Evolutionary conservation across 2,797 vertebrate genomes (phyloP).

Genomic region (Falco columbarius): DNA sequence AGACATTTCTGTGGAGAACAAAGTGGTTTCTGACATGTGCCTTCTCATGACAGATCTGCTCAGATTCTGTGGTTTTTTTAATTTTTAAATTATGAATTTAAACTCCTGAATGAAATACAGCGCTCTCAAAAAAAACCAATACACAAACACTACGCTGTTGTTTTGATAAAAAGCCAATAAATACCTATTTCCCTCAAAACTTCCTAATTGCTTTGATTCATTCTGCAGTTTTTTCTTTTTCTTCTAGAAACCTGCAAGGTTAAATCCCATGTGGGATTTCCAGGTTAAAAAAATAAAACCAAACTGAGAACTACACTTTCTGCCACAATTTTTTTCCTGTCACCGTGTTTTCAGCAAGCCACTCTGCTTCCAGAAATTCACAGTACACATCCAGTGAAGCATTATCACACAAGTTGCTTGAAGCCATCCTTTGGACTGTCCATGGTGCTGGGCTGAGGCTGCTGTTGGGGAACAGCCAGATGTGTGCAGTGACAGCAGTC

Average conservation of each 20-base stretch:
- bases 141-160: neutral
- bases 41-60: neutral
- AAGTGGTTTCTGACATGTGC: neutral
- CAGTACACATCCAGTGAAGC: neutral
- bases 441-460: neutral
- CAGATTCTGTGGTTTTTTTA: neutral
- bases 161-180: neutral
- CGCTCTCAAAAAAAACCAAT: neutral
- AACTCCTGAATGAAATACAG: neutral
- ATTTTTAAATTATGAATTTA: neutral
- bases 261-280: neutral
- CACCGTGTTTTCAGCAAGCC: neutral
- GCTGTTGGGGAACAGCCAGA: neutral
- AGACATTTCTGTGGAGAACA: neutral
- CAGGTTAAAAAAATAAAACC: neutral
- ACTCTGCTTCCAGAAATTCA: neutral
- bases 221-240: neutral
- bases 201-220: neutral
- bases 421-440: accelerated
- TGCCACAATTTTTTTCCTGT: neutral
- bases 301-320: neutral
- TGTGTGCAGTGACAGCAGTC: neutral
- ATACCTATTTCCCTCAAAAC: neutral
- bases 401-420: neutral
- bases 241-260: neutral